Conservation (phyloP, 2,797 vertebrate genomes). For the Rachycentron canadum region DNA sequence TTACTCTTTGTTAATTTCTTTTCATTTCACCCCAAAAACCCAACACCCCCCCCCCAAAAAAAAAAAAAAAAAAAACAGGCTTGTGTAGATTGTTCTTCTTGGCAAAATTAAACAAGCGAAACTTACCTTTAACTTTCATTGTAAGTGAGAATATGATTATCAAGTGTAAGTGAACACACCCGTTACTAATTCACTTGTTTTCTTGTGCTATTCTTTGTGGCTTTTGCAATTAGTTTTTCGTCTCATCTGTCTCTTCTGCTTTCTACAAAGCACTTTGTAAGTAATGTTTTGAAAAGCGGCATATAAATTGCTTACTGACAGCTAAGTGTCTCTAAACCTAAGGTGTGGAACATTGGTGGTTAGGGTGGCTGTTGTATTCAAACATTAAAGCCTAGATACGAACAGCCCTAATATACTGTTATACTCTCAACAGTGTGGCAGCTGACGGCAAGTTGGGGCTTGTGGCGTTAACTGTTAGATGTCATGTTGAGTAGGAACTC, state of each 20-base stretch:
- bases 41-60: too few relatives aligned
- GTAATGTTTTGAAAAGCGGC: slow-evolving; percentile 31
- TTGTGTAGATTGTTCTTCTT: not conserved
- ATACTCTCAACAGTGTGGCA: slow-evolving; percentile 14
- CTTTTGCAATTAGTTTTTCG: slow-evolving; percentile 13
- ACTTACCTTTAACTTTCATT: not conserved
- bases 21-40: not conserved
- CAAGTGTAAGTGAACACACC: not conserved
- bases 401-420: slow-evolving; percentile 16
- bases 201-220: not conserved
- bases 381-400: slow-evolving; percentile 33
- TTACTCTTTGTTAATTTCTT: not conserved
- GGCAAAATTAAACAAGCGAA: not conserved
- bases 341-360: slow-evolving; percentile 23
- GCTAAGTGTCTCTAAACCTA: slow-evolving; percentile 25
- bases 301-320: slow-evolving; percentile 52
- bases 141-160: not conserved
- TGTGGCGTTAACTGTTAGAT: slow-evolving; percentile 39
- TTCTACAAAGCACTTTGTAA: slow-evolving; percentile 21
- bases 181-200: not conserved
- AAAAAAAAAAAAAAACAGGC: too few relatives aligned
- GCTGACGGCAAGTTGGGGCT: slow-evolving; percentile 45
- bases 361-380: slow-evolving; percentile 37
- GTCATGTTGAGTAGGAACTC: slow-evolving; percentile 43
- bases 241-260: not conserved